Evolutionary conservation across 2,113 vertebrate genomes (phyloP).

Genomic region (Fukomys damarensis): DNA sequence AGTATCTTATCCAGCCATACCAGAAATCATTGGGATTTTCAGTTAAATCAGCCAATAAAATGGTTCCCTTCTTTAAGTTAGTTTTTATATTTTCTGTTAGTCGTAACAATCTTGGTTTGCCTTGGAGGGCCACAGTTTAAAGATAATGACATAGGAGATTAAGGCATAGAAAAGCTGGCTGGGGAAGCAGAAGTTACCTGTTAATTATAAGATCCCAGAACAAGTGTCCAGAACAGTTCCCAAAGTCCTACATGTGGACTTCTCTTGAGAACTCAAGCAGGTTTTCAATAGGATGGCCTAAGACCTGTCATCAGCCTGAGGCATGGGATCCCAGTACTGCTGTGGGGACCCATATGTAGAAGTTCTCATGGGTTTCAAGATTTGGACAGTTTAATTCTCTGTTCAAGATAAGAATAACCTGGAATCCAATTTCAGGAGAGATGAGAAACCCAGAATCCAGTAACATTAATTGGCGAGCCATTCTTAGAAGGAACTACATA

Average conservation of each 20-base stretch:
- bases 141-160: background rate
- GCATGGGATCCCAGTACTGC: background rate
- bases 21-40: background rate
- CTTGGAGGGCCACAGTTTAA: background rate
- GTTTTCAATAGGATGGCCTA: too few species aligned
- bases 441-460: background rate
- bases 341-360: background rate
- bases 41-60: background rate
- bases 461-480: background rate
- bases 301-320: background rate
- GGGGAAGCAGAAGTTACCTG: background rate
- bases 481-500: background rate
- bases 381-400: background rate
- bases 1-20: background rate
- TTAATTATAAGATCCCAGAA: background rate
- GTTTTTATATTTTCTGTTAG: background rate
- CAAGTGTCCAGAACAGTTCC: background rate
- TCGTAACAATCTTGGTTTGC: background rate
- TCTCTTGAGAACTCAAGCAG: background rate
- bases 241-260: background rate
- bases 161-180: background rate
- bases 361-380: background rate
- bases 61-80: background rate
- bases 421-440: background rate
- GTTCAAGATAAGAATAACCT: background rate